A percentile compares a stretch with the other conserved stretches of the same genome.
These are phyloP conservation scores for Terrapene triunguis DNA, from an alignment of 2,113 vertebrate species.

Conservation along the genomic window DNA sequence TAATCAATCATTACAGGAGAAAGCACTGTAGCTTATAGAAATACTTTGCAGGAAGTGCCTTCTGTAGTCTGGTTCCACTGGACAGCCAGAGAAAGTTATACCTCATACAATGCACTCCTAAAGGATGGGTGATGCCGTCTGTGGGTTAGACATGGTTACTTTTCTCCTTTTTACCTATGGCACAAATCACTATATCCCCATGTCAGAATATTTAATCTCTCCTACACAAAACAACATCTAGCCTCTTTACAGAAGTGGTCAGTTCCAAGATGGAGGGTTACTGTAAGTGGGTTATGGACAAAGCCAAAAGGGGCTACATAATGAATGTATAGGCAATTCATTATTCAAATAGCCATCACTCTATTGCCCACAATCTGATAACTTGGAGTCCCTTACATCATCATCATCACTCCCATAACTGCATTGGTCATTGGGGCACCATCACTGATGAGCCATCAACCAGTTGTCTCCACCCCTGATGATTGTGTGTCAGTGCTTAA, in stretches of 20 bases:
- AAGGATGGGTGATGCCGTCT: neutral
- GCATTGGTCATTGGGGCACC: too few relatives aligned
- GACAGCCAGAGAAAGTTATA: neutral
- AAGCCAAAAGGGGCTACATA: neutral
- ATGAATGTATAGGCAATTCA: neutral
- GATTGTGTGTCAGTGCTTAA: too few relatives aligned
- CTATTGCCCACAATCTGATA: neutral
- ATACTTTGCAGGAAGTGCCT: neutral
- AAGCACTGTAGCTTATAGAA: neutral
- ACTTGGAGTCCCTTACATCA: neutral
- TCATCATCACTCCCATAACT: too few relatives aligned
- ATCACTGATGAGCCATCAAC: too few relatives aligned
- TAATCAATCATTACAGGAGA: constrained; percentile 1
- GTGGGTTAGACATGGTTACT: neutral
- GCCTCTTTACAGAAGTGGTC: neutral
- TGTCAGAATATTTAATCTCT: neutral
- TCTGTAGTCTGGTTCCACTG: neutral
- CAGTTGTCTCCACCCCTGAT: too few relatives aligned
- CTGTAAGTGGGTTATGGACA: neutral
- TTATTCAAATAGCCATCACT: neutral
- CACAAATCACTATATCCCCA: neutral
- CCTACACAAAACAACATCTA: neutral
- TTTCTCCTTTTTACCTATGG: neutral
- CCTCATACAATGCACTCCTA: neutral
- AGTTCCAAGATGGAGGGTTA: neutral